A percentile compares a stretch with the other conserved stretches of the same genome.
Conservation (phyloP, 2,113 vertebrate species). For the Trachemys scripta region DNA sequence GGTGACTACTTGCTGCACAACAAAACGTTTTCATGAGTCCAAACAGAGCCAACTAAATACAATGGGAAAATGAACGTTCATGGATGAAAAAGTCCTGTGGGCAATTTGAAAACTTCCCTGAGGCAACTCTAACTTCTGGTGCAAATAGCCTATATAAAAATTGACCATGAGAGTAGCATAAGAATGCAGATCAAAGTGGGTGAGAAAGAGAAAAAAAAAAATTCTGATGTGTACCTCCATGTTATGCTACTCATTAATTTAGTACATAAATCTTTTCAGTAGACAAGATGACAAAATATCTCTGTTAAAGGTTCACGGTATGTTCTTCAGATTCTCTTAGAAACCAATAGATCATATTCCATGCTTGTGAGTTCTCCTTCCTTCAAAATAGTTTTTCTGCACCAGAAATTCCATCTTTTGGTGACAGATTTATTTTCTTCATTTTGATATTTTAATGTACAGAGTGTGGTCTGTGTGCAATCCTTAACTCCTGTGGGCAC, state of each 20-base stretch:
- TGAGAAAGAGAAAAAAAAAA: constrained; percentile 38
- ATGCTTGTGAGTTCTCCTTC: constrained; percentile 6
- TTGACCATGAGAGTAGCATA: constrained; percentile 54
- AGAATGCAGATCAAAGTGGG: constrained; percentile 52
- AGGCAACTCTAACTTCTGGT: constrained; percentile 43
- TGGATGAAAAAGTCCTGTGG: constrained; percentile 43
- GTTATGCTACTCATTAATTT: constrained; percentile 63
- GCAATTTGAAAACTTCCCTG: constrained; percentile 62
- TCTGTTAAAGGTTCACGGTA: constrained; percentile 70
- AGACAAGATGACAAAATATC: constrained; percentile 65
- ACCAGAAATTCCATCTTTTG: constrained; percentile 14
- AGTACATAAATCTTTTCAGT: constrained; percentile 71
- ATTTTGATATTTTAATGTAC: neutral
- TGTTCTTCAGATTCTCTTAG: constrained; percentile 44
- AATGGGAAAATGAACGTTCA: constrained; percentile 31
- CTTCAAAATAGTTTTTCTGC: constrained; percentile 12
- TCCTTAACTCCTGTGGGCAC: neutral
- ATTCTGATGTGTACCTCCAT: constrained; percentile 64
- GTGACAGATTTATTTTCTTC: neutral
- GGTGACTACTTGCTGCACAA: constrained; percentile 35
- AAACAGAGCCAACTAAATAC: constrained; percentile 23
- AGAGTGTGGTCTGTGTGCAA: neutral
- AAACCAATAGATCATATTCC: constrained; percentile 33
- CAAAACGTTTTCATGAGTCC: neutral
- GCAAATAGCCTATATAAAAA: constrained; percentile 67